Evolutionary conservation across 2,888 invertebrate genomes (phyloP), one percentile per base, ranked within the genome.

Genomic region (Sturmia bella): DNA sequence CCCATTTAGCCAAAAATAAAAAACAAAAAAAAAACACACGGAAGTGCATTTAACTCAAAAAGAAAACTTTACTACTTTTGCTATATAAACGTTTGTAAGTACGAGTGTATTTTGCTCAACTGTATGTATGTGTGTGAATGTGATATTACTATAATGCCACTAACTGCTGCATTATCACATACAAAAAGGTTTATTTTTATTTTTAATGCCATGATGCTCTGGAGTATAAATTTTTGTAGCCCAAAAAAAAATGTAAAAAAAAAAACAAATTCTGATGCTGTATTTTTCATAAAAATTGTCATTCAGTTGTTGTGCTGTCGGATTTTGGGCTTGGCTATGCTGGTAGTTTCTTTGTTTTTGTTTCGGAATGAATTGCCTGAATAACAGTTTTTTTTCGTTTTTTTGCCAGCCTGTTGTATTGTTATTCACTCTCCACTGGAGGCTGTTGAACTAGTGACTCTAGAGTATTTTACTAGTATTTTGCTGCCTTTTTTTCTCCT

Each of bases 381-480:
- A n/a, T 19, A 24, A n/a, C 39, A 9, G 43, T 57, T 59, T 41
- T 69, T 17, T 69, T 7, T 11, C 32, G n/a, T n/a, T n/a, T n/a
- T 27, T 27, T 27, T 27, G 3, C 6, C 3, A 27, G 27, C 39
- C 56, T 45, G 37, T 61, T 48, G 13, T 27, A 68, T 80, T 72
- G 24, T 70, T 57, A 43, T 45, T 39, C 61, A 48, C 56, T 61
- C 21, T 37, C 52, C 56, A 75, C 74, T 74, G 74, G 77, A 82
- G 82, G 77, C 82, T 78, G 74, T 74, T 78, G 77, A 82, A 78
- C 82, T 64, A 74, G 52, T 73, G 74, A 74, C 69, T 74, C 37
- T 59, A 64, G 80, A 80, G 75, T 80, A 74, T 63, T 73, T 54
- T 73, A 15, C 43, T 45, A 56, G 21, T 17, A 37, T 43, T 45